Base-by-base conservation (phyloP, 2,113 vertebrate species). In the Paralichthys olivaceus region DNA sequence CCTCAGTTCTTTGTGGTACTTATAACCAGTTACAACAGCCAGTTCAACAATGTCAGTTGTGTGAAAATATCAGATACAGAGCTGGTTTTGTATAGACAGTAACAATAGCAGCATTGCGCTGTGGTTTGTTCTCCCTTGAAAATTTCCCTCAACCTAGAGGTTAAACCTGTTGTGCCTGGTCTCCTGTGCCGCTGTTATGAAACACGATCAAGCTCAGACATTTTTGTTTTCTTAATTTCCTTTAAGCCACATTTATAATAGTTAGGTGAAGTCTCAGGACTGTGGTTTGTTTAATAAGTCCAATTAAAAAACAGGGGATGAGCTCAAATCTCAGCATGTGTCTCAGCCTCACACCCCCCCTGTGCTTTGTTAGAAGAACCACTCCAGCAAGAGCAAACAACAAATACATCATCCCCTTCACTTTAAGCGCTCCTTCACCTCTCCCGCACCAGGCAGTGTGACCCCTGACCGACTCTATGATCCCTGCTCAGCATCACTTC, bases 161-260 rank as follows among this genome's bases (percentile, higher is more conserved):
- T 80, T 79, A 80, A 90, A 90, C 89, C 82, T 72, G 91, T 84
- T 88, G 54, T 77, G 54, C 78, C 22, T 60, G 83, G 55, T 82
- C n/a, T 72, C 11, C 0, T 66, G 40, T 22, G 5, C 4, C 47
- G 1, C 20, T 62, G 57, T 61, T 75, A 63, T 40, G 12, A 66
- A 71, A 73, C 60, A 43, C 5, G 40, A n/a, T 64, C 66, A 15
- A 32, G 59, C 22, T 71, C 53, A 69, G 20, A 62, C 28, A 47
- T 2, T 53, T 58, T 22, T 51, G 9, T 5, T 70, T 5, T 6
- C 1, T 45, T 58, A 20, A 45, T 45, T 25, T 40, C 56, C 58
- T 77, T 7, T 7, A 23, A 14, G 47, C 4, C 15, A 20, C 22
- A 49, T 49, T 19, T 49, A 45, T 5, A 28, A 5, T 3, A 40